phyloP scores from a whole-genome alignment of 2,113 vertebrate genomes.

The Alectura lathami region DNA sequence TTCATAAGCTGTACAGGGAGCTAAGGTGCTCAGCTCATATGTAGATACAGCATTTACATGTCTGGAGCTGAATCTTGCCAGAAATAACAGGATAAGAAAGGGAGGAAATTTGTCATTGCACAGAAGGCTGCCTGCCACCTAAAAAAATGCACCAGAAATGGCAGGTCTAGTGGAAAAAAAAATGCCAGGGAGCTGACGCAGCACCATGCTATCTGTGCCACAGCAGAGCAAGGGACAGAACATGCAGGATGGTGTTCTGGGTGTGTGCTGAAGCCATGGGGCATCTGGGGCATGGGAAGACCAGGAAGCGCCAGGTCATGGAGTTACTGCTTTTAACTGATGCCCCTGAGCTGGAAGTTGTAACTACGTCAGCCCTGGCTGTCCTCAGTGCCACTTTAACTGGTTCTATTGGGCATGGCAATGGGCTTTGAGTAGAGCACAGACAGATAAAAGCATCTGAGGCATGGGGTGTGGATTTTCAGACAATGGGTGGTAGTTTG shows the following conservation, averaged over 20 bases:
- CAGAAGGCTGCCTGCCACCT: background rate
- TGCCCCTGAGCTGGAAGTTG: background rate
- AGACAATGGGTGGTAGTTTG: background rate
- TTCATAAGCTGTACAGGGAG: background rate
- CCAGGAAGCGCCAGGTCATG: background rate
- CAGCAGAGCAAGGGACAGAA: background rate
- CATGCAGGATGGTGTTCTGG: fast-evolving
- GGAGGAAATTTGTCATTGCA: background rate
- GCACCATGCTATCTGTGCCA: background rate
- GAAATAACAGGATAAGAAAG: background rate
- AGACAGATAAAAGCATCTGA: background rate
- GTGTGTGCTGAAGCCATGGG: background rate
- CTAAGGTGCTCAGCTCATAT: background rate
- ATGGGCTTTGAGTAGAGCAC: background rate
- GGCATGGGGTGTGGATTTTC: background rate
- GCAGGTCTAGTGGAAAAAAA: background rate
- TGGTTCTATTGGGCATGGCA: background rate
- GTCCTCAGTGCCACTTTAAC: background rate
- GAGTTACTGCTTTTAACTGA: background rate
- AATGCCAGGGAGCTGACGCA: background rate
- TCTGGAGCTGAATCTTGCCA: background rate
- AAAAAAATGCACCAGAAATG: background rate
- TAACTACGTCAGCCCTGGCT: background rate
- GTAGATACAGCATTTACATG: background rate
- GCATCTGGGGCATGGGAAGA: background rate